Evolutionary conservation across 2,113 vertebrate genomes (phyloP), one percentile per base, ranked within the genome.

Genomic region (Corythornis vintsioides): DNA sequence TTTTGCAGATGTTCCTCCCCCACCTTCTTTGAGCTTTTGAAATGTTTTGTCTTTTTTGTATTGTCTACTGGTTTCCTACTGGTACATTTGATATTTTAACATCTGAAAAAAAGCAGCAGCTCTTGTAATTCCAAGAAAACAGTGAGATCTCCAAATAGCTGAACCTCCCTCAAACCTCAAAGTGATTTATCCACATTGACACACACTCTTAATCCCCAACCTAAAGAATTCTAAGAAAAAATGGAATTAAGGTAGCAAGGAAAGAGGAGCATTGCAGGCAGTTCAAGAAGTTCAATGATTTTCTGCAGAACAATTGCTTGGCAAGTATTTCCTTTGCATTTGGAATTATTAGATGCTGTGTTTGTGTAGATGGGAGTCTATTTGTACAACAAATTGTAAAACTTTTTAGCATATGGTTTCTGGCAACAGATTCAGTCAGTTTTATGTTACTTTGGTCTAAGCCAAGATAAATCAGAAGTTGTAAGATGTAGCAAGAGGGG

Each of bases 381-480:
- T 71, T 83, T 9, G 4, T 81, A 21, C 78, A 74, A 57, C 50
- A 56, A 38, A 38, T 38, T 25, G 12, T 3, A 84, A 74, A 76
- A 42, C 69, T 66, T 83, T 92, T 21, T 70, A 59, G 33, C 0
- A 2, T 86, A 50, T 57, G 15, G 45, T 78, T 88, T 88, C 86
- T 90, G 73, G 83, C 64, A 91, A 64, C 18, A 85, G 71, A 69
- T 56, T 63, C 83, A 91, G 76, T 75, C 83, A 75, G 66, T 76
- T 94, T 83, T 95, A 78, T 93, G 45, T 80, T 91, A 7, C 74
- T 86, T 73, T 13, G 15, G 40, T 70, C 24, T 47, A 82, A 93
- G 92, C 96, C 95, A 96, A 79, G 64, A 87, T 90, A 96, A 87
- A 94, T 83, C 33, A 81, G 72, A 63, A 38, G 80, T 90, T 88